Base-by-base conservation (phyloP, 2,888 invertebrate species). In the Scaptomyza flava region DNA sequence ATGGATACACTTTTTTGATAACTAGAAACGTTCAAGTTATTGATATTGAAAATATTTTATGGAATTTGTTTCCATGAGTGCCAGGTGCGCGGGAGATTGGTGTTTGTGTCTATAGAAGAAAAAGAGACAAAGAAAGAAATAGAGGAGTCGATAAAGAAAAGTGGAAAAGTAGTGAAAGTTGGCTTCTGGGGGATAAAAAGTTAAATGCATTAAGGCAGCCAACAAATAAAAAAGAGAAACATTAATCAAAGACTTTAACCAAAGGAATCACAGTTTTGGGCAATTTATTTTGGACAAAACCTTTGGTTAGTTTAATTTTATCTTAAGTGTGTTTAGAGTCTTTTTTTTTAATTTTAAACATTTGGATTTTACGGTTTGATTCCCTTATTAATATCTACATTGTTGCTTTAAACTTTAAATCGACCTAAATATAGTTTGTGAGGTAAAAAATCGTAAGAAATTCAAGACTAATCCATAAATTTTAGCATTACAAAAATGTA, bases 1-100 rank as follows among this genome's bases (percentile, higher is more conserved):
- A 77, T 79, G 81, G 79, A 86, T 86, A 82, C 86, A 82, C 86
- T 79, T 83, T 83, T 79, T 62, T 79, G 81, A 81, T 86, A 83
- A 79, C 81, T 81, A 72, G 74, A 83, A 74, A 52, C 71, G 74
- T 68, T 82, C 79, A 72, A 70, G 71, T 77, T 82, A 86, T 86
- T 83, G 83, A 86, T 83, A 79, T 71, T 73, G 83, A 68, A 73
- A 85, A 82, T 82, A 82, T 82, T 74, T 67, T 52, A 65, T n/a
- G 69, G 68, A 66, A 72, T 73, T 74, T 62, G 51, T 42, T 58
- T 61, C 52, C 41, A 41, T 57, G 36, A 9, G 36, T 38, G 9
- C 6, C 48, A 48, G 33, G 12, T 47, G 27, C 12, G 27, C 12
- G n/a, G n/a, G 12, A 30, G 2, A n/a, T 23, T 2, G 48, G 36